Evolutionary conservation across 2,797 vertebrate species (phyloP).

Genomic region (Simalia tracyae): DNA sequence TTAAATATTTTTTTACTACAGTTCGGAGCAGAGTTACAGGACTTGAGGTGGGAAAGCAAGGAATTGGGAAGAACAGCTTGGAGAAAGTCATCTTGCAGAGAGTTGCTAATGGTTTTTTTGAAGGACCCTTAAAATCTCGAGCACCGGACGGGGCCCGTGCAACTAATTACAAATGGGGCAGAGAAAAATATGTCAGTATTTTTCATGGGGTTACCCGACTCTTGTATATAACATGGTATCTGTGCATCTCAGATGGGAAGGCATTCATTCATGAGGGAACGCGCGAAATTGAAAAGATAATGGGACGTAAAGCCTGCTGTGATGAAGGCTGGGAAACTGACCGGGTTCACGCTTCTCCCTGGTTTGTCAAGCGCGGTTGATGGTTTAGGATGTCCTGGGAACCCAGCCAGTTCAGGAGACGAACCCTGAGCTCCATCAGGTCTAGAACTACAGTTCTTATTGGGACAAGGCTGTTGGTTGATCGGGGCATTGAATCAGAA

Average conservation of each 20-base stretch:
- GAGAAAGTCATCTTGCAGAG: not conserved
- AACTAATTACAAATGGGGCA: not conserved
- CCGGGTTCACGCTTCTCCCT: no score
- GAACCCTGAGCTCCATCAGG: no score
- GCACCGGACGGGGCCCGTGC: not conserved
- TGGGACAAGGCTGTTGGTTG: no score
- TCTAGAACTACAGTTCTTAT: no score
- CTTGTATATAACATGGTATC: not conserved
- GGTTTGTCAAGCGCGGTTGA: constrained; percentile 3
- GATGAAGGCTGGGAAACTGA: no score
- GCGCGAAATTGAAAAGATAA: not conserved
- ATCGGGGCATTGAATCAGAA: no score
- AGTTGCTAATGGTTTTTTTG: not conserved
- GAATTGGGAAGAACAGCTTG: not conserved
- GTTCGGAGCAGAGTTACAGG: fast-evolving
- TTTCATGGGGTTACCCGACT: no score
- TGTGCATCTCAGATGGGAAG: not conserved
- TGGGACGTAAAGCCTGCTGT: not conserved
- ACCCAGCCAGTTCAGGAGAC: no score
- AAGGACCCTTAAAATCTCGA: not conserved
- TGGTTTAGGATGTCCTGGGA: no score
- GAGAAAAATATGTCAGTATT: not conserved
- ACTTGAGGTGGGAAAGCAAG: not conserved
- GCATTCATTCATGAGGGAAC: not conserved
- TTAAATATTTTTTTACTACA: not conserved